These are phyloP conservation scores for Ptychoptera albimana DNA, from an alignment of 2,888 invertebrate species.

Conservation along the genomic window DNA sequence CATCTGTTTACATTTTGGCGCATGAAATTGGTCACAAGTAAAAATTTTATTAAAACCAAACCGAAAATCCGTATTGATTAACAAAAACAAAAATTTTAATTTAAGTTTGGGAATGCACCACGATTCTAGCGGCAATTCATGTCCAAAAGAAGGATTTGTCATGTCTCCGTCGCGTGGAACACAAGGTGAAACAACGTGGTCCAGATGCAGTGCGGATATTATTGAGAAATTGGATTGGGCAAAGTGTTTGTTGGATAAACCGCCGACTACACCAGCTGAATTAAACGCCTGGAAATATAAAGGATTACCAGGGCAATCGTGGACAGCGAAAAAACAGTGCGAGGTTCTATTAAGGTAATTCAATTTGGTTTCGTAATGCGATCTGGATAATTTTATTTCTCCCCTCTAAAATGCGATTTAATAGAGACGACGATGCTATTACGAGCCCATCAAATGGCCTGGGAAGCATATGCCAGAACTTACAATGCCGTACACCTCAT, in stretches of 20 bases:
- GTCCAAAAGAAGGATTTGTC: conserved; percentile 60
- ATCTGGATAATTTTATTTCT: neutral
- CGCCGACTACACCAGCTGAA: conserved; percentile 30
- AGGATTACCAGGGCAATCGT: conserved; percentile 50
- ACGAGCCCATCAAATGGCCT: conserved; percentile 29
- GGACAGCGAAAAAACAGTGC: conserved; percentile 59
- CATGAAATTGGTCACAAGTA: conserved; percentile 78
- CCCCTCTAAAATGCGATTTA: no score
- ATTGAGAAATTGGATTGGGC: conserved; percentile 45
- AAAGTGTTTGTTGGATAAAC: conserved; percentile 46
- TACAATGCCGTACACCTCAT: conserved; percentile 56
- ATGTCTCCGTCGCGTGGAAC: conserved; percentile 71
- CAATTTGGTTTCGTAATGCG: neutral
- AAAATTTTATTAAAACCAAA: conserved; percentile 19
- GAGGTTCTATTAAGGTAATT: conserved; percentile 38
- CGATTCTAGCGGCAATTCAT: conserved; percentile 54
- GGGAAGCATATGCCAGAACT: conserved; percentile 41
- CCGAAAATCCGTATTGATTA: conserved; percentile 1
- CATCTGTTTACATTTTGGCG: conserved; percentile 64
- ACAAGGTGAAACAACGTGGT: conserved; percentile 64
- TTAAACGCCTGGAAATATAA: conserved; percentile 45
- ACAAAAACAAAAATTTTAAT: conserved; percentile 7
- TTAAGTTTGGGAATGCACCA: conserved; percentile 65
- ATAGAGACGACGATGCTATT: conserved; percentile 47
- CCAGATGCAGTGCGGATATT: conserved; percentile 52